Evolutionary conservation across 2,888 invertebrate genomes (phyloP), one percentile per base, ranked within the genome.

Genomic region (Cheilosia pagana): DNA sequence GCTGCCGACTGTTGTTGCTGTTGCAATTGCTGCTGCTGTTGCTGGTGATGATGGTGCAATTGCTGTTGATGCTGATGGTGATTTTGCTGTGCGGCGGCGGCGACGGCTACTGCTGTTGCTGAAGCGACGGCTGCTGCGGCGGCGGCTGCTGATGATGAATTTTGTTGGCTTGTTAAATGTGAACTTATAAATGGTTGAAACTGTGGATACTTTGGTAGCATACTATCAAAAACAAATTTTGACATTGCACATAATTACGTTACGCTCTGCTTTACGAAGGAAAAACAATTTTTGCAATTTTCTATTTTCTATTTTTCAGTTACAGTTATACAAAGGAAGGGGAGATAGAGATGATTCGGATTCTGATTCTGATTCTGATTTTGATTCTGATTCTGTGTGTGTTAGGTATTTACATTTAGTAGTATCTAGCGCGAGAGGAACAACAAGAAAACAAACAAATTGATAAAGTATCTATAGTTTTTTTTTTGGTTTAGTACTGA

Each of bases 221-320:
- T 97, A 94, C 97, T 97, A 96, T 98, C 97, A 94, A 98, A 96
- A 95, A 97, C 96, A 95, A 97, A 98, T 95, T 97, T 98, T 95
- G 97, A 97, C 97, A 98, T 98, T 95, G 95, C 95, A 94, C 94
- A 92, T 92, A 91, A 88, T 89, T 90, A 89, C 85, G 81, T 85
- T 85, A 85, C 71, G 81, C 88, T 89, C 89, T 88, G 88, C 88
- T 63, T 88, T 75, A 81, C 68, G 74, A 68, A 65, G 68, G 79
- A 81, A 81, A 77, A 55, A 45, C 75, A 59, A 39, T 75, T 87
- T 87, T 86, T 79, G 53, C 41, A 59, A 74, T 59, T 74, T 60
- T 74, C 60, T 81, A 28, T 28, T 28, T 28, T 8, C 28, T 28
- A 7, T 28, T 6, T 67, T 85, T 55, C 75, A 5, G 19, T 77